phyloP scores from a whole-genome alignment of 1,140 invertebrate species.

The Cherax destructor region DNA sequence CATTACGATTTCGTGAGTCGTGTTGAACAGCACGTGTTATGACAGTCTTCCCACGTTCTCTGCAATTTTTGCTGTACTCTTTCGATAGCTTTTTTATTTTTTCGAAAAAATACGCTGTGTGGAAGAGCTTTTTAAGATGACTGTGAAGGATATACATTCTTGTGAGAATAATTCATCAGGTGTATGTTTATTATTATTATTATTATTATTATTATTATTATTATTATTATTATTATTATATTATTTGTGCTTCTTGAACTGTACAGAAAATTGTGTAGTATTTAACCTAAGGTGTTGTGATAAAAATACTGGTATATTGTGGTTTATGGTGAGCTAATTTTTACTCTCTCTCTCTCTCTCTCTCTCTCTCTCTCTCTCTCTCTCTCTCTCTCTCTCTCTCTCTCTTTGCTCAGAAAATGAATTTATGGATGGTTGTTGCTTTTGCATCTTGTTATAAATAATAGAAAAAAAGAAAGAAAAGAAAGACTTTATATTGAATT shows the following conservation, averaged over 20 bases:
- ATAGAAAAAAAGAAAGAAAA: background rate
- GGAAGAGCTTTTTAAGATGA: too few species aligned
- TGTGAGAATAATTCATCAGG: too few species aligned
- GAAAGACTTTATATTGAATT: constrained; percentile 60
- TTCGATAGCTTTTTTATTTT: too few species aligned
- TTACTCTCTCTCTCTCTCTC: background rate
- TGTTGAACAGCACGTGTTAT: too few species aligned
- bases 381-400: too few species aligned
- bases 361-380: too few species aligned
- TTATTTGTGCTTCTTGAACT: background rate
- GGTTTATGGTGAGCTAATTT: background rate
- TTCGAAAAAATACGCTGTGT: too few species aligned
- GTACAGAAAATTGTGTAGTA: constrained; percentile 2
- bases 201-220: background rate
- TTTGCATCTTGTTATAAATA: constrained; percentile 3
- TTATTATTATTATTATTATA: background rate
- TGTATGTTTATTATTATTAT: background rate
- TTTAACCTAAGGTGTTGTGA: background rate
- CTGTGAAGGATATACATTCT: too few species aligned
- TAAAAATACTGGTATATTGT: background rate
- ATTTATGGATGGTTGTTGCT: constrained; percentile 14
- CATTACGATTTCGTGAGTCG: too few species aligned
- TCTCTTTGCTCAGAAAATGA: too few species aligned
- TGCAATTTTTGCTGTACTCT: too few species aligned
- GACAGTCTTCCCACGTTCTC: too few species aligned